phyloP scores from a whole-genome alignment of 1,140 invertebrate genomes.

The Drosophila kikkawai region DNA sequence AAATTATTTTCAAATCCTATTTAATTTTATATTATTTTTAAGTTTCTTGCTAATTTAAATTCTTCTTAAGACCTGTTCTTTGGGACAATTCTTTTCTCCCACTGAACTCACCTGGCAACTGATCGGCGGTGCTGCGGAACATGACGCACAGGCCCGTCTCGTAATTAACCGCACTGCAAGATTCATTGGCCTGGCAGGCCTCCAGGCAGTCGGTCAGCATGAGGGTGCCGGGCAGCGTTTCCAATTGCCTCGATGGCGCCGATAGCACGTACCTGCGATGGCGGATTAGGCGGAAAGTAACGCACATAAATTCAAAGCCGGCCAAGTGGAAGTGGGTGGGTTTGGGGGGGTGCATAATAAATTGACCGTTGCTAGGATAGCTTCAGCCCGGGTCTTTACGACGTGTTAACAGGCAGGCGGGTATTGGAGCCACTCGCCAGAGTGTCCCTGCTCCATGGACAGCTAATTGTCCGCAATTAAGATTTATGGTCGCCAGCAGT shows the following conservation, averaged over 20 bases:
- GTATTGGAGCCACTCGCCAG: constrained; percentile 32
- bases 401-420: constrained; percentile 61
- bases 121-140: constrained; percentile 94
- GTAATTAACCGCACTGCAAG: constrained; percentile 96
- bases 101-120: constrained; percentile 92
- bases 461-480: constrained; percentile 58
- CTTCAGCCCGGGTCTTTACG: constrained; percentile 86
- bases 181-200: constrained; percentile 94
- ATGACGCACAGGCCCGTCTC: constrained; percentile 97
- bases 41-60: background rate
- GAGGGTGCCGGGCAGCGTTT: constrained; percentile 95
- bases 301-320: constrained; percentile 59
- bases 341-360: constrained; percentile 28
- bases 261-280: constrained; percentile 88
- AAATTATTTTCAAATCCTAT: background rate
- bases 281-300: constrained; percentile 69
- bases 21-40: background rate
- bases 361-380: constrained; percentile 10
- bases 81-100: constrained; percentile 28
- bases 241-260: constrained; percentile 94
- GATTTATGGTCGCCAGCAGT: constrained; percentile 35
- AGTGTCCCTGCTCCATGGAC: constrained; percentile 43
- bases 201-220: constrained; percentile 97
- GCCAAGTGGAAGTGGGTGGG: constrained; percentile 36
- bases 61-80: background rate